Conservation (phyloP, 1,140 invertebrate species). For the Batillaria attramentaria region DNA sequence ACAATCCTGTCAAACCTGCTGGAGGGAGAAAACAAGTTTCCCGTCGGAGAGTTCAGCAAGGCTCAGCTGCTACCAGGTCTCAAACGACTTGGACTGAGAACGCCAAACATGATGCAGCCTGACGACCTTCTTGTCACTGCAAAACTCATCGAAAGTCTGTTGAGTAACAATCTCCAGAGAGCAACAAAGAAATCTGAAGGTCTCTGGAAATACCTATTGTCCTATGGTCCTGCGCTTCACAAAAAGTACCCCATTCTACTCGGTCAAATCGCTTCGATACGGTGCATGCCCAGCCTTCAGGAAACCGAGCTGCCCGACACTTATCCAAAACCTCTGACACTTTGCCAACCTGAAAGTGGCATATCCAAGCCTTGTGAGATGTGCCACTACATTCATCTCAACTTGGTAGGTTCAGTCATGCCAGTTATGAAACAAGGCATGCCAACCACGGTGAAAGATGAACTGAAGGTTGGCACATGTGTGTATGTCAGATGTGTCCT, state of each 20-base stretch:
- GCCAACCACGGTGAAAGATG: too few relatives aligned
- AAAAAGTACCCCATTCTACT: too few relatives aligned
- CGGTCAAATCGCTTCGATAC: neutral
- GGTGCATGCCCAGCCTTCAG: slow-evolving; percentile 31
- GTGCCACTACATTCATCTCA: neutral
- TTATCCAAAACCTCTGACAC: slow-evolving; percentile 22
- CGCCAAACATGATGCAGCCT: slow-evolving; percentile 8
- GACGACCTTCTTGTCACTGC: slow-evolving; percentile 32
- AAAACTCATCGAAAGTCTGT: neutral
- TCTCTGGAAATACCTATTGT: slow-evolving; percentile 14
- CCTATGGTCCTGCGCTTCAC: too few relatives aligned
- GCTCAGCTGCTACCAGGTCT: slow-evolving; percentile 14
- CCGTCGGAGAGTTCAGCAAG: slow-evolving; percentile 20
- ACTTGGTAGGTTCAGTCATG: neutral
- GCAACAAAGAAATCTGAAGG: slow-evolving; percentile 13
- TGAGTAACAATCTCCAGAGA: neutral
- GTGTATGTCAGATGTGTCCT: neutral
- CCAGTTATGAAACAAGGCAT: neutral
- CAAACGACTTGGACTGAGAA: slow-evolving; percentile 27
- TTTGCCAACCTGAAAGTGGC: too few relatives aligned
- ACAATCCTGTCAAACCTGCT: slow-evolving; percentile 27
- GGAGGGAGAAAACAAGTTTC: slow-evolving; percentile 37
- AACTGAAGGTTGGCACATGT: neutral
- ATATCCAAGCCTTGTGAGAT: slow-evolving; percentile 11
- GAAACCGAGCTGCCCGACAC: neutral